Conservation (phyloP, 2,797 vertebrate species). For the Netta rufina region DNA sequence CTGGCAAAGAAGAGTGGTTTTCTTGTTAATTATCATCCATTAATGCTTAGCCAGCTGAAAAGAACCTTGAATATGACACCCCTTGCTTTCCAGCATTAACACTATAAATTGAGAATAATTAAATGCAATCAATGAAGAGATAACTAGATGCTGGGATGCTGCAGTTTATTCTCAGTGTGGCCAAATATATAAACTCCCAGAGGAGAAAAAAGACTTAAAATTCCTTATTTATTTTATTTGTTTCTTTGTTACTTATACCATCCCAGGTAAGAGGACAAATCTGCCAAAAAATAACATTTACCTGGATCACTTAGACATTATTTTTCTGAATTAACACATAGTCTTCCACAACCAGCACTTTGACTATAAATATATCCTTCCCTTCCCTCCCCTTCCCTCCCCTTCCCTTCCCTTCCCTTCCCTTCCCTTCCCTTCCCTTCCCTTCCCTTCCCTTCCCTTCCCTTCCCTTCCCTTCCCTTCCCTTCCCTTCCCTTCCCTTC, state of each 20-base stretch:
- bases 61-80: background rate
- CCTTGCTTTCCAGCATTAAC: constrained; percentile 9
- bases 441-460: too few species aligned
- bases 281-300: background rate
- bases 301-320: background rate
- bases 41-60: constrained; percentile 54
- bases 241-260: background rate
- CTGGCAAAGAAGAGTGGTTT: constrained; percentile 15
- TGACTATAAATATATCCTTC: background rate
- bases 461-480: too few species aligned
- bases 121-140: constrained; percentile 21
- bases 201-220: background rate
- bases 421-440: background rate
- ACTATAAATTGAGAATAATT: constrained; percentile 41
- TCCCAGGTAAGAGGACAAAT: background rate
- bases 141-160: background rate
- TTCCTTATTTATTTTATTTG: background rate
- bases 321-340: background rate
- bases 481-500: too few species aligned
- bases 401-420: too few species aligned
- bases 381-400: too few species aligned
- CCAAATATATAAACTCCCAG: background rate
- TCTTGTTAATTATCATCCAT: constrained; percentile 51
- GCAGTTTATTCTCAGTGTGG: background rate
- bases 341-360: background rate